A percentile compares a stretch with the other conserved stretches of the same genome.
Conservation (phyloP, 2,888 invertebrate species). For the Hyalella azteca region DNA sequence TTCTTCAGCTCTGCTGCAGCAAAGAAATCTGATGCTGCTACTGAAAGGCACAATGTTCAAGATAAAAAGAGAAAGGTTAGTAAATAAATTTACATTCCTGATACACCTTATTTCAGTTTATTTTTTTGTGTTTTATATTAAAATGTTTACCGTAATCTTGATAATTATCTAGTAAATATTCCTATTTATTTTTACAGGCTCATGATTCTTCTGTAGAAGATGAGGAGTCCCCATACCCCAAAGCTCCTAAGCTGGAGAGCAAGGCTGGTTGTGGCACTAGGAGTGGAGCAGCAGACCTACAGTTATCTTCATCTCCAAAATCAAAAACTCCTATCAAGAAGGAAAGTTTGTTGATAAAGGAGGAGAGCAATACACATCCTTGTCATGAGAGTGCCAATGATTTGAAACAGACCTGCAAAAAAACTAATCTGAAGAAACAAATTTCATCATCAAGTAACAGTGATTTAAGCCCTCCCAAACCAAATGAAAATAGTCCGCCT, state of each 20-base stretch:
- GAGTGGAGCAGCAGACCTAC: no score
- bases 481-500: slow-evolving; percentile 51
- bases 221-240: slow-evolving; percentile 1
- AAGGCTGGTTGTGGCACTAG: no score
- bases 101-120: no score
- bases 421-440: neutral
- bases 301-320: no score
- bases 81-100: neutral
- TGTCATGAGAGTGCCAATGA: no score
- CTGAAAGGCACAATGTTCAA: neutral
- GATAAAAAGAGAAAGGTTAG: slow-evolving; percentile 12
- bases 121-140: neutral
- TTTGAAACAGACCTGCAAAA: no score
- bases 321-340: no score
- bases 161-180: no score
- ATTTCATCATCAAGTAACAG: neutral
- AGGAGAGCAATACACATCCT: no score
- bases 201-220: neutral
- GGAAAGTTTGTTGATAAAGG: no score
- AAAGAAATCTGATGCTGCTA: neutral
- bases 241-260: neutral
- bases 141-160: neutral
- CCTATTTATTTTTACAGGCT: neutral
- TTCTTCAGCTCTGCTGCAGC: slow-evolving; percentile 15
- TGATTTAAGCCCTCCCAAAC: slow-evolving; percentile 30